Evolutionary conservation across 2,113 vertebrate species (phyloP), one percentile per base, ranked within the genome.

Genomic region (Turdus rufiventris): DNA sequence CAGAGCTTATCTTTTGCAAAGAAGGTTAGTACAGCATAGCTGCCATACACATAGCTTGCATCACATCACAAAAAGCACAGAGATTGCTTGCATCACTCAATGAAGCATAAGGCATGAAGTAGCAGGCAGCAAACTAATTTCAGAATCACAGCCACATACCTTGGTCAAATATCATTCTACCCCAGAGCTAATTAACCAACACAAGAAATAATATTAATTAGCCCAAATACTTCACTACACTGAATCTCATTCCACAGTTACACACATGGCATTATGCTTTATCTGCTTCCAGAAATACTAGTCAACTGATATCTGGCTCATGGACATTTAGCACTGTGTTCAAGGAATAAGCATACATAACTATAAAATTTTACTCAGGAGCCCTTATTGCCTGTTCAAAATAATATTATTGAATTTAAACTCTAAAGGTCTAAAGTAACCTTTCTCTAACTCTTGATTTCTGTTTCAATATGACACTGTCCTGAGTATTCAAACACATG

Each of bases 201-300:
- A 5, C 50, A 54, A 66, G 21, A 66, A 89, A 57, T 40, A 80
- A 17, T 28, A 68, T 24, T 65, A 77, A 70, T 29, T 80, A 73
- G 4, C 26, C 7, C 16, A 54, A 74, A 47, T 42, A 54, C 24
- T 62, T 70, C 33, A 25, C 25, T 34, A 14, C 24, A 50, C 14
- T 62, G 20, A 57, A 50, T 36, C 7, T 50, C 17, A 12, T 71
- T 78, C 50, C 47, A 16, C 17, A 31, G 12, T 17, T 70, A 11
- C 10, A 5, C 33, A 14, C 12, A 13, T 53, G 50, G 18, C 9
- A 40, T 10, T n/a, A 21, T 34, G 48, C 3, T 80, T 85, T 47
- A 23, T 42, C 40, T 57, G 7, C 25, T 86, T 83, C 36, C 56
- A 73, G 21, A n/a, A 0, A 0, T 23, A 26, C 6, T 33, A 29